A percentile compares a stretch with the other conserved stretches of the same genome.
These are phyloP conservation scores for Petroica traversi DNA, from an alignment of 2,113 vertebrate genomes.

Conservation along the genomic window DNA sequence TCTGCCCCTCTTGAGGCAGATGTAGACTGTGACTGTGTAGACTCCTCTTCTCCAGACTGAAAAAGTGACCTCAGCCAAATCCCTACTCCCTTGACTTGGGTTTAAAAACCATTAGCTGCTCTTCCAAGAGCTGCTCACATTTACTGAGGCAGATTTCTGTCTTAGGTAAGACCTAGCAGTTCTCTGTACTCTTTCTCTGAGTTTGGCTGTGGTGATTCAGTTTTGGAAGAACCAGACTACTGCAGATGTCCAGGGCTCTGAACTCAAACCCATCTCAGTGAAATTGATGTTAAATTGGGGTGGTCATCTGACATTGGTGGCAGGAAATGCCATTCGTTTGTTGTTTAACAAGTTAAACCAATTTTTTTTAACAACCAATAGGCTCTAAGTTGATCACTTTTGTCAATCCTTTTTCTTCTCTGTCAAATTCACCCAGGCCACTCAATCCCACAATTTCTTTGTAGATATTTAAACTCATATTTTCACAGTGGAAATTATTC, in stretches of 20 bases:
- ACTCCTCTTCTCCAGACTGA: not conserved
- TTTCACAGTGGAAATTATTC: not conserved
- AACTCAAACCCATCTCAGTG: not conserved
- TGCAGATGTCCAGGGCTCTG: not conserved
- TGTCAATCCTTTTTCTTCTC: not conserved
- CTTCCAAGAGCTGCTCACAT: not conserved
- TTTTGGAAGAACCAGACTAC: not conserved
- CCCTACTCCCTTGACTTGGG: not conserved
- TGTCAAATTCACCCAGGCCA: not conserved
- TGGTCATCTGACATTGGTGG: not conserved
- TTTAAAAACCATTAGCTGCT: not conserved
- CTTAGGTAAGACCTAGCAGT: not conserved
- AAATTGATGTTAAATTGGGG: not conserved
- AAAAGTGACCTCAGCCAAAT: not conserved
- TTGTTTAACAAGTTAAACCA: not conserved
- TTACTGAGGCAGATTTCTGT: not conserved
- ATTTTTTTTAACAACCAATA: not conserved
- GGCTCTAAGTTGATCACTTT: not conserved
- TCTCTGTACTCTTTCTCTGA: not conserved
- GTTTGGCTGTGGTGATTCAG: not conserved
- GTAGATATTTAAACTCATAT: not conserved
- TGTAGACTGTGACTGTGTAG: not conserved
- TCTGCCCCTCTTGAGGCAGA: not conserved
- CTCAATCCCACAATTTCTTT: not conserved
- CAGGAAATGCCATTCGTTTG: not conserved